phyloP scores from a whole-genome alignment of 2,797 vertebrate genomes.

The Pipistrellus pipistrellus region DNA sequence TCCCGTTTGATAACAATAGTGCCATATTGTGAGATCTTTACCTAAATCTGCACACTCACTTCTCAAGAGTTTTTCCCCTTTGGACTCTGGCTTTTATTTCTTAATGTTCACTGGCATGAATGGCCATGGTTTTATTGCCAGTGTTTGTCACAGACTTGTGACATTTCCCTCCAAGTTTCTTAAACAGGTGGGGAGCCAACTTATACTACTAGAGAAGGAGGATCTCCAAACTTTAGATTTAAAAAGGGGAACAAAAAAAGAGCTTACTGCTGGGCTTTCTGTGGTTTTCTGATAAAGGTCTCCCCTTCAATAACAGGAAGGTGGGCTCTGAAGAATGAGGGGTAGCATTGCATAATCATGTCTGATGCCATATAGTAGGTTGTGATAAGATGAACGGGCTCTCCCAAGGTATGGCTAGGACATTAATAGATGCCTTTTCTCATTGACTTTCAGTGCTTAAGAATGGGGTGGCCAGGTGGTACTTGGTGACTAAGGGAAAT shows the following conservation, averaged over 20 bases:
- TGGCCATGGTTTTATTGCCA: slow-evolving; percentile 73
- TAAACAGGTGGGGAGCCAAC: slow-evolving; percentile 54
- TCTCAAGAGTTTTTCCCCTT: slow-evolving; percentile 82
- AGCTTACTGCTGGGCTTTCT: slow-evolving; percentile 59
- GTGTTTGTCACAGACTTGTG: slow-evolving; percentile 69
- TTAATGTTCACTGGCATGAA: slow-evolving; percentile 75
- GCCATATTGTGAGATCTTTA: slow-evolving; percentile 83
- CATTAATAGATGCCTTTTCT: slow-evolving; percentile 71
- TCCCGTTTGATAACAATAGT: slow-evolving; percentile 86
- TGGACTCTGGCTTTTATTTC: slow-evolving; percentile 81
- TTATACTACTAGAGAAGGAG: neutral
- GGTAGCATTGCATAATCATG: neutral
- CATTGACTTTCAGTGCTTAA: slow-evolving; percentile 83
- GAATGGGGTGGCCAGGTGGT: slow-evolving; percentile 78
- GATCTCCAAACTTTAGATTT: slow-evolving; percentile 49
- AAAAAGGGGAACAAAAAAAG: neutral
- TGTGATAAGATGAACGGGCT: slow-evolving; percentile 53
- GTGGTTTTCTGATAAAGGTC: slow-evolving; percentile 62
- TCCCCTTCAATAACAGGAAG: slow-evolving; percentile 71
- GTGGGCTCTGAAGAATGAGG: slow-evolving; percentile 54
- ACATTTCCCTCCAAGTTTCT: slow-evolving; percentile 56
- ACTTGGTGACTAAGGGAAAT: slow-evolving; percentile 73
- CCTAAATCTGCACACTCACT: slow-evolving; percentile 78
- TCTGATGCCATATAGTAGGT: neutral
- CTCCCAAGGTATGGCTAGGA: slow-evolving; percentile 59